A percentile compares a stretch with the other conserved stretches of the same genome.
Evolutionary conservation across 2,113 vertebrate genomes (phyloP).

Genomic region (Hemiscyllium ocellatum): DNA sequence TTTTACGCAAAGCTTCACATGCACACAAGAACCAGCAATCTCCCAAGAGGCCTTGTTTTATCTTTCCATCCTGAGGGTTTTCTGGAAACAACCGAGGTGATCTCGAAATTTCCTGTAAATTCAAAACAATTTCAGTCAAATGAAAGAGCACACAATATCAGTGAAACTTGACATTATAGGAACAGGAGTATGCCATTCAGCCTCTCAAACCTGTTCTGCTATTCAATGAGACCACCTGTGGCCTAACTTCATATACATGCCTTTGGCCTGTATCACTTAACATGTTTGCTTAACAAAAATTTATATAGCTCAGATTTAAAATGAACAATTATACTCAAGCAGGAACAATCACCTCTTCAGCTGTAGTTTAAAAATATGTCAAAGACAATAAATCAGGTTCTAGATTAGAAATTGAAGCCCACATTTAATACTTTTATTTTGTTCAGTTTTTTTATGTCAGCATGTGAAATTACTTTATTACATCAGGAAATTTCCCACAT

Average conservation of each 20-base stretch:
- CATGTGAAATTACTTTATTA: neutral
- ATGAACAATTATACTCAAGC: neutral
- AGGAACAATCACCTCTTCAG: neutral
- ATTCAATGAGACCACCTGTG: no score
- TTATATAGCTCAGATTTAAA: no score
- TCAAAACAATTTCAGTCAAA: slow-evolving; percentile 29
- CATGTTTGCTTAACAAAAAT: no score
- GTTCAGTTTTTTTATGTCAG: neutral
- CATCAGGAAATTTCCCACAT: neutral
- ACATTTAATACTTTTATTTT: neutral
- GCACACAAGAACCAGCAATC: slow-evolving; percentile 97
- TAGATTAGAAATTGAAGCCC: neutral
- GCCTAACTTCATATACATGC: no score
- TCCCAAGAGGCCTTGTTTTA: slow-evolving; percentile 87
- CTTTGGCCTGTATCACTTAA: no score
- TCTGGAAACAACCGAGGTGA: slow-evolving; percentile 70
- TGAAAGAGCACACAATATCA: neutral
- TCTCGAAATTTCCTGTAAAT: slow-evolving; percentile 74
- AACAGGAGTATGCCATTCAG: no score
- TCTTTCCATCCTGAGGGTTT: slow-evolving; percentile 59
- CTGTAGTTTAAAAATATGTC: neutral
- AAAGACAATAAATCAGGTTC: neutral
- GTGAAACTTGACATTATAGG: neutral
- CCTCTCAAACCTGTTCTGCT: no score
- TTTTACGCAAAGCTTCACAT: slow-evolving; percentile 76